These are phyloP conservation scores for Pygoscelis adeliae DNA, from an alignment of 2,113 vertebrate species.

Conservation along the genomic window DNA sequence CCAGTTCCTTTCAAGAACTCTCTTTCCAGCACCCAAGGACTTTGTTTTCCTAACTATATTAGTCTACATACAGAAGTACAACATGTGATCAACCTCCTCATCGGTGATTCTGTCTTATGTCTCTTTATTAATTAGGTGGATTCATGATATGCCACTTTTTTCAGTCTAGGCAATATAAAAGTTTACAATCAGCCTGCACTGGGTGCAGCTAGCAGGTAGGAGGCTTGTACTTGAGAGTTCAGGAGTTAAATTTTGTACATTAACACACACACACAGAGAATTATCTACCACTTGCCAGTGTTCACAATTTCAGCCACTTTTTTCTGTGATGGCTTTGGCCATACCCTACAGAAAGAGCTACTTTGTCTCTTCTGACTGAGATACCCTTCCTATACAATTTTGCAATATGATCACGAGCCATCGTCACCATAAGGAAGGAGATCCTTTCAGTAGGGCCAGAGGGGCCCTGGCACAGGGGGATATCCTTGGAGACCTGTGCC, in stretches of 20 bases:
- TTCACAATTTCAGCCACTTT: background rate
- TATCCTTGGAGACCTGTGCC: background rate
- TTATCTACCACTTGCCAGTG: background rate
- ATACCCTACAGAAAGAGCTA: background rate
- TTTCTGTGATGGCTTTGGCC: background rate
- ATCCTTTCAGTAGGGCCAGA: background rate
- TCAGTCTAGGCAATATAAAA: background rate
- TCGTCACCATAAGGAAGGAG: background rate
- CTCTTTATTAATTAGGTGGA: background rate
- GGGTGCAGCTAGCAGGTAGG: background rate
- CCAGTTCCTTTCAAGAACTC: background rate
- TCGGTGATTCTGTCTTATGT: background rate
- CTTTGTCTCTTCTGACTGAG: background rate
- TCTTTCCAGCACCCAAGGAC: background rate
- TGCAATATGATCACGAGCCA: background rate
- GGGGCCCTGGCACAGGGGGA: background rate
- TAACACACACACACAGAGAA: background rate
- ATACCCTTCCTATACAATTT: background rate
- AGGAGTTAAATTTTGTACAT: background rate
- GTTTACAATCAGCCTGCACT: background rate
- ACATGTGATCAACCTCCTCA: background rate
- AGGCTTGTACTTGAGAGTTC: background rate
- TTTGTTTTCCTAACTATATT: background rate
- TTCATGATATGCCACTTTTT: background rate
- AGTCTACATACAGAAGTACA: background rate